These are phyloP conservation scores for Ophion ventricosus DNA, from an alignment of 2,888 invertebrate genomes.

Conservation along the genomic window DNA sequence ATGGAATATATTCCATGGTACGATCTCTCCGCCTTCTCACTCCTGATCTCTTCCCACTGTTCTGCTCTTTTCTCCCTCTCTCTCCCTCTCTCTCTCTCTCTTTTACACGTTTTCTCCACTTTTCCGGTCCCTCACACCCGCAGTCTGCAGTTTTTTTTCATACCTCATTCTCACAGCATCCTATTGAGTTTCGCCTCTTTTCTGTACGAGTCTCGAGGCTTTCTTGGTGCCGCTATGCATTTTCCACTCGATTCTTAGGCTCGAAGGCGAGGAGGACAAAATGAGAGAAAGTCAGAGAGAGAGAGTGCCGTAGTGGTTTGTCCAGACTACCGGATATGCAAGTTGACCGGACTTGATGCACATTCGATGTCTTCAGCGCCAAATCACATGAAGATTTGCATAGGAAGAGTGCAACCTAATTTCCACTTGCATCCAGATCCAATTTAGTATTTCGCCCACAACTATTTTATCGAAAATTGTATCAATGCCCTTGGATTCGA, in stretches of 20 bases:
- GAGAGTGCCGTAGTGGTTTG: neutral
- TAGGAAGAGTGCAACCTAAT: neutral
- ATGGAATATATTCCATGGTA: conserved; percentile 68
- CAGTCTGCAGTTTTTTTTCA: conserved; percentile 48
- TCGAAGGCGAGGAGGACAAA: neutral
- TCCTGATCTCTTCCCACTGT: conserved; percentile 57
- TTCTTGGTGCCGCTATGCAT: conserved; percentile 25
- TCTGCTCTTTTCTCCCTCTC: conserved; percentile 10
- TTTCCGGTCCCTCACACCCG: conserved; percentile 57
- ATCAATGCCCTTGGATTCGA: too few species aligned
- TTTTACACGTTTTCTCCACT: conserved; percentile 63
- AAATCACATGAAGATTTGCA: conserved; percentile 1
- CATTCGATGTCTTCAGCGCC: neutral
- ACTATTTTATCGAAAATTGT: neutral
- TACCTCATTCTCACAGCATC: conserved; percentile 53
- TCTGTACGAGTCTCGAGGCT: conserved; percentile 31
- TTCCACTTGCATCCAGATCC: neutral
- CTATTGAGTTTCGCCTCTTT: conserved; percentile 55
- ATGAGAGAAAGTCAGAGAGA: neutral
- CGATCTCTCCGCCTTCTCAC: conserved; percentile 49
- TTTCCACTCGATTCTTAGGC: conserved; percentile 52
- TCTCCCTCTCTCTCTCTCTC: conserved; percentile 60
- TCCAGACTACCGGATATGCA: neutral
- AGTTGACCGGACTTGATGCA: conserved; percentile 10
- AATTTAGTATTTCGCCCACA: neutral